These are phyloP conservation scores for Patiria miniata DNA, from an alignment of 35 echinoderm and acorn worm species.

Conservation along the genomic window DNA sequence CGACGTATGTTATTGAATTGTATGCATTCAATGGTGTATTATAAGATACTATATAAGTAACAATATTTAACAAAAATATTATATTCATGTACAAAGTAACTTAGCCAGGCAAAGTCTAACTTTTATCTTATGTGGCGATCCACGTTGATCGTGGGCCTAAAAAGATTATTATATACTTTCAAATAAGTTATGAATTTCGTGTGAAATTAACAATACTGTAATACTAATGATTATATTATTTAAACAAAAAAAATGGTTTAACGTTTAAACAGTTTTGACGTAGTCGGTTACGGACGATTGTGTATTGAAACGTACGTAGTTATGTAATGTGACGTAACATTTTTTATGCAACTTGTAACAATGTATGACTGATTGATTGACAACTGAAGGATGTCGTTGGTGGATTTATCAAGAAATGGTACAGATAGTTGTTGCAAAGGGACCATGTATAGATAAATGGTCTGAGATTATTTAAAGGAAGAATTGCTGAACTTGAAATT, in stretches of 20 bases:
- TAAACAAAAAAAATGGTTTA: neutral
- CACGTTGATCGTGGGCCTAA: conserved; percentile 11
- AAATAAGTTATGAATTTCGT: too few relatives aligned
- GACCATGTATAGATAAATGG: too few relatives aligned
- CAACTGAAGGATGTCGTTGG: neutral
- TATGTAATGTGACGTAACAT: conserved; percentile 14
- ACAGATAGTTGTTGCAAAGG: too few relatives aligned
- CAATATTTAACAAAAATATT: neutral
- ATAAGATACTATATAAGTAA: neutral
- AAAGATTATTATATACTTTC: neutral
- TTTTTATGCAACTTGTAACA: conserved; percentile 2
- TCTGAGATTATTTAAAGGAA: too few relatives aligned
- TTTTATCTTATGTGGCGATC: neutral
- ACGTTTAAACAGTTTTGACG: neutral
- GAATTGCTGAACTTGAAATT: too few relatives aligned
- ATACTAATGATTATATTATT: too few relatives aligned
- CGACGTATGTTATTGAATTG: neutral
- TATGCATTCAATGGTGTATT: neutral
- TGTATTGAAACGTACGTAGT: neutral
- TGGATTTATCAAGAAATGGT: too few relatives aligned
- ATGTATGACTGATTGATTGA: neutral
- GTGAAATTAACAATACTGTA: too few relatives aligned
- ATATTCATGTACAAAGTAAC: conserved; percentile 23
- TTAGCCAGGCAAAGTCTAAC: neutral
- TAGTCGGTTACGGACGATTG: conserved; percentile 11